Base-by-base conservation (phyloP, 2,888 invertebrate species). In the Scelioninae gen. 2 region DNA sequence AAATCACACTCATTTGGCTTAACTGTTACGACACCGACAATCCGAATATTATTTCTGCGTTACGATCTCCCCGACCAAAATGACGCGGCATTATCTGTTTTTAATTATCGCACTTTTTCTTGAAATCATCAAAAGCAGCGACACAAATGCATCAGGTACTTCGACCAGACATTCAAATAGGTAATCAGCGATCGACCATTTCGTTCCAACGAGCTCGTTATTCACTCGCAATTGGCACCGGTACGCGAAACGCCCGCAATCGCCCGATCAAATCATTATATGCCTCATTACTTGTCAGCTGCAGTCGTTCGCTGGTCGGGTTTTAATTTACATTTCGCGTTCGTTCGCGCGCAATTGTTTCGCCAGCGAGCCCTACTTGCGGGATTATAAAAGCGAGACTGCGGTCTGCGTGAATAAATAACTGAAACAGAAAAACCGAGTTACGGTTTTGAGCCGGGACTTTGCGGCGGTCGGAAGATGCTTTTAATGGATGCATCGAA, bases 191-290 rank as follows among this genome's bases (percentile, higher is more conserved):
- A 52, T 58, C 57, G 58, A 58, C 61, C 63, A 55, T 67, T 73
- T 58, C 58, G 41, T 68, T 41, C 28, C 61, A 67, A 72, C 61
- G 77, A 78, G 73, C 76, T 80, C 79, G 79, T 80, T 81, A 81
- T 81, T 80, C 78, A 77, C 76, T 78, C 78, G 79, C 80, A 78
- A 81, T 80, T 80, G 81, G 76, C 78, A 78, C 76, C 75, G 78
- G 78, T 79, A 79, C 77, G 77, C 76, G 80, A 79, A 81, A 81
- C 78, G 78, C 72, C 78, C 71, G 76, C 79, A 80, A 80, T 78
- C 77, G 78, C 71, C 78, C 78, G 78, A 81, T 82, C 79, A 81
- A 82, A 81, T 81, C 81, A 79, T 82, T 81, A 81, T 78, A 78
- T 78, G 80, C 77, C 81, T 81, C 81, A 81, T 82, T 82, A 79